Evolutionary conservation across 2,797 vertebrate species (phyloP).

Genomic region (Argya squamiceps): DNA sequence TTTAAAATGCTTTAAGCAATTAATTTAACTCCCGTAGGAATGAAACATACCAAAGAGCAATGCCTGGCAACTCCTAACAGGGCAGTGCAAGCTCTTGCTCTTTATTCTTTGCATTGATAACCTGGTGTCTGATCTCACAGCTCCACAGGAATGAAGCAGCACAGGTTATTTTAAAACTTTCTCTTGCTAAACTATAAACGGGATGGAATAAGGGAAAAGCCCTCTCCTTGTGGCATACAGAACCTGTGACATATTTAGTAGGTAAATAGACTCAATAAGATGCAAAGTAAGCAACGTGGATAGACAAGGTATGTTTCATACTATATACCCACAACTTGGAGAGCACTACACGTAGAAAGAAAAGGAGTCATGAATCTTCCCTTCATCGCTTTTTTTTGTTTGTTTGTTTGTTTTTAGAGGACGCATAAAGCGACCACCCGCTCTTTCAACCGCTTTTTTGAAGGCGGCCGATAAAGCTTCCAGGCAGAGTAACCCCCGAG

Average conservation of each 20-base stretch:
- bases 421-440: not conserved
- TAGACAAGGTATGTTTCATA: not conserved
- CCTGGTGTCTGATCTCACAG: not conserved
- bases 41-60: not conserved
- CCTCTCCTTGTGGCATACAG: not conserved
- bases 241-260: not conserved
- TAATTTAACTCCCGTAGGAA: not conserved
- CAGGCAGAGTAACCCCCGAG: not conserved
- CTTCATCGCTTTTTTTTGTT: not conserved
- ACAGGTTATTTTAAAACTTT: constrained; percentile 50
- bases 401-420: not conserved
- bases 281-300: not conserved
- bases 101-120: not conserved
- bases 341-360: not conserved
- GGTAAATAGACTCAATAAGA: not conserved
- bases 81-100: not conserved
- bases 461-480: not conserved
- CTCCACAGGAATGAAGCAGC: not conserved
- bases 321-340: not conserved
- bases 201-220: not conserved
- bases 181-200: not conserved
- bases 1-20: constrained; percentile 17
- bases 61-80: not conserved
- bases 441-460: not conserved
- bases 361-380: not conserved